These are phyloP conservation scores for Microplitis demolitor DNA, from an alignment of 1,140 invertebrate genomes.

Conservation along the genomic window DNA sequence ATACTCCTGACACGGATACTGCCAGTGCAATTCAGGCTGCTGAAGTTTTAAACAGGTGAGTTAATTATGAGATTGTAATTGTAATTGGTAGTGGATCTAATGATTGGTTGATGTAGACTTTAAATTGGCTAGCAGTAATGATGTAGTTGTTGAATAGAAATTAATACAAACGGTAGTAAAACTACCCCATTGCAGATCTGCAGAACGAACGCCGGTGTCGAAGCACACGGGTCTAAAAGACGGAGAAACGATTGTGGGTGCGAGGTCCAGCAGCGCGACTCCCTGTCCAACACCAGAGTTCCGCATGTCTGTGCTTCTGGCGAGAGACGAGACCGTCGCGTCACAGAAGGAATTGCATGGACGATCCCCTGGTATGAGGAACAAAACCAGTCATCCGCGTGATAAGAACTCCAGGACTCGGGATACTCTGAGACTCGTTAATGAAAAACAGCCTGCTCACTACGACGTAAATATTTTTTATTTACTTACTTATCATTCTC, in stretches of 20 bases:
- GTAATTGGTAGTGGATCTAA: not conserved
- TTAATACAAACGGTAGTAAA: slow-evolving; percentile 18
- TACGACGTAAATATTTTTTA: slow-evolving; percentile 58
- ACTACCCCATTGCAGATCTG: slow-evolving; percentile 43
- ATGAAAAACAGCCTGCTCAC: slow-evolving; percentile 62
- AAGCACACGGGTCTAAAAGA: slow-evolving; percentile 53
- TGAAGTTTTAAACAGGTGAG: slow-evolving; percentile 70
- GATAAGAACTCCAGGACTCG: slow-evolving; percentile 55
- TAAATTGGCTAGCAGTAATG: not conserved
- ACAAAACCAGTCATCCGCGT: slow-evolving; percentile 51
- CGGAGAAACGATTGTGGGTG: slow-evolving; percentile 38
- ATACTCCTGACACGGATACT: slow-evolving; percentile 62
- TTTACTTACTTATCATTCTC: slow-evolving; percentile 4
- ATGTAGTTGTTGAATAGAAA: not conserved
- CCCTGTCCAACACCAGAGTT: slow-evolving; percentile 64
- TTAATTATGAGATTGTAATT: not conserved
- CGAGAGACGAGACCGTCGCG: slow-evolving; percentile 66
- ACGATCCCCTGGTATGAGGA: slow-evolving; percentile 50
- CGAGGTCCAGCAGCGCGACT: slow-evolving; percentile 46
- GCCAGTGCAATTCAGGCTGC: slow-evolving; percentile 69
- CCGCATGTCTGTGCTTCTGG: slow-evolving; percentile 73
- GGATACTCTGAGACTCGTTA: slow-evolving; percentile 65
- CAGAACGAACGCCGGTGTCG: slow-evolving; percentile 50
- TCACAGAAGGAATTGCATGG: slow-evolving; percentile 55
- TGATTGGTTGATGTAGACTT: no score